Evolutionary conservation across 2,797 vertebrate genomes (phyloP), one percentile per base, ranked within the genome.

Genomic region (Acanthis flammea): DNA sequence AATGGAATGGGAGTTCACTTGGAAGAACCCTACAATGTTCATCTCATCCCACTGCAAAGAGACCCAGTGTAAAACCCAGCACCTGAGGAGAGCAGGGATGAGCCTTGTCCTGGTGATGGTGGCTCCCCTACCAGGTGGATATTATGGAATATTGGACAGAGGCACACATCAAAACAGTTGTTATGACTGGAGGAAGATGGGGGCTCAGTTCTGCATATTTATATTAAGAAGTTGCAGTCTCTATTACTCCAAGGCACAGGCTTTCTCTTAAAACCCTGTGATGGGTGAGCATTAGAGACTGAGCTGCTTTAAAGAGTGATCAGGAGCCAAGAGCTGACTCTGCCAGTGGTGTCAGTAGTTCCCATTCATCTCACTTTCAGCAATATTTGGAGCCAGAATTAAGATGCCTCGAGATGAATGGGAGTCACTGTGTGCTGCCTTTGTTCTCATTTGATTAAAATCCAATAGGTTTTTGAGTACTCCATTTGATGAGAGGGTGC

Each of bases 361-460:
- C 70, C 53, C 12, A 53, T 67, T 81, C 45, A 21, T 89, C 55
- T 84, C 42, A 35, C 22, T 72, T 72, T 50, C 75, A 81, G 74
- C 55, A 62, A 9, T 67, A 72, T 41, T 48, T 78, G 50, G 53
- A 90, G 61, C 18, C 30, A 78, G 50, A 74, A 66, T 61, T 55
- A 84, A 57, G 17, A 25, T 5, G 3, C 15, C 31, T 63, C 2
- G 14, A 86, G 86, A 83, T 28, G 58, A 91, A 68, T 24, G 27
- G n/a, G 48, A 90, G 28, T 24, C 51, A 55, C 23, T 62, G 4
- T 4, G 0, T 25, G 14, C 37, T 39, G 53, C 16, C 7, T 88
- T 78, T 71, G 9, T 61, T 83, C 54, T 67, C 35, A n/a, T 66
- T 67, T 86, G 33, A 77, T 90, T 57, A 25, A 83, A 90, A 91